Base-by-base conservation (phyloP, 2,797 vertebrate species). In the Phrynocephalus forsythii region DNA sequence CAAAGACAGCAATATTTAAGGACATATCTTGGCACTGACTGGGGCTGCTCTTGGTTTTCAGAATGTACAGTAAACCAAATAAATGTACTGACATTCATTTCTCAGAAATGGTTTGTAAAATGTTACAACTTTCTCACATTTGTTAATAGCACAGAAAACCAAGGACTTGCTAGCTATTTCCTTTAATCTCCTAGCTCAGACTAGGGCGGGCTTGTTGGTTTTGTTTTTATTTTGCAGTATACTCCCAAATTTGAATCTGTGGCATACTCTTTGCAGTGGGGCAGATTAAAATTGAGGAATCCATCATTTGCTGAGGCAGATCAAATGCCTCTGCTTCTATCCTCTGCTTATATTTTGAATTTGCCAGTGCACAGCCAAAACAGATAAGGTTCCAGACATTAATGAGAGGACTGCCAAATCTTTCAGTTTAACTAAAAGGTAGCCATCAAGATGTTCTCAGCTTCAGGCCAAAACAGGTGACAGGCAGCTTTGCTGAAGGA, bases 1-100 rank as follows among this genome's bases (percentile, higher is more conserved):
- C 56, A 60, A 76, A 82, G 60, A 75, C 56, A 75, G 20, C n/a
- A 75, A 50, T 66, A 63, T 66, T 81, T 86, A 60, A 81, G 48
- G 28, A 22, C 20, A 67, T 28, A 75, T 82, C 71, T 67, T 85
- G 38, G 73, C 66, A 67, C 72, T 85, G 33, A 67, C 67, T 85
- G 66, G 22, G 7, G 33, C 28, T 10, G 66, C 26, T 60, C 73
- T 76, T 48, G 56, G n/a, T 85, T 85, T 85, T 66, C 38, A 85
- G 56, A 85, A 85, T n/a, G 38, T 38, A 38, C 38, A 38, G 20
- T 77, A 48, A 77, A 75, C 66, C 30, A 84, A 71, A 75, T 22
- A 86, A 87, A 75, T 81, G 44, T 33, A 67, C 3, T 30, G 56
- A 63, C 69, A 63, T 73, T 81, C 50, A 75, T 81, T 73, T 75